Percentiles rank a stretch among this genome's conserved stretches.
Conservation (phyloP, 92 coral and sea anemone species). For the Paragorgia papillata region DNA sequence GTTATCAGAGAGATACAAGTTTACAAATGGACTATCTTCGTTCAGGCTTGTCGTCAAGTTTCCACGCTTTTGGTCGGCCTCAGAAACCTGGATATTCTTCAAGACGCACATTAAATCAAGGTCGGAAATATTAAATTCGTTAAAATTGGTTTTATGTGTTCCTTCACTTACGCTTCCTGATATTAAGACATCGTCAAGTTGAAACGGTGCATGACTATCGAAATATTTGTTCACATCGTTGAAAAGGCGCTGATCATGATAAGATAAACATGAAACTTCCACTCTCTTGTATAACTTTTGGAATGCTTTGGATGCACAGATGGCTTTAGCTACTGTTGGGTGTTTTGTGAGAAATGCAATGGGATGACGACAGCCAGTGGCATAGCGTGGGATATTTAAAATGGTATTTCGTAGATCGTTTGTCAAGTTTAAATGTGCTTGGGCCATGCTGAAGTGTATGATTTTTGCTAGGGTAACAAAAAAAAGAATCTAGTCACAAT, state of each 20-base stretch:
- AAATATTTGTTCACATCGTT: slow-evolving; percentile 10
- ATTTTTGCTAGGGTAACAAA: too few species aligned
- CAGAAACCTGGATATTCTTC: slow-evolving; percentile 14
- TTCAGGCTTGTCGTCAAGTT: neutral
- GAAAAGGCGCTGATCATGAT: slow-evolving; percentile 1
- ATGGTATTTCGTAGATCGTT: slow-evolving; percentile 16
- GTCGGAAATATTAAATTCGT: neutral
- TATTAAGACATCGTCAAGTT: slow-evolving; percentile 15
- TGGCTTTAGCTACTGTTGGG: neutral
- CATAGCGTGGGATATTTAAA: neutral
- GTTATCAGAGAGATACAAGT: slow-evolving; percentile 2
- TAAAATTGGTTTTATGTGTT: neutral
- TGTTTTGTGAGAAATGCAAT: neutral
- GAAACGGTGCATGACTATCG: slow-evolving; percentile 13
- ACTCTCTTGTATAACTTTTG: neutral
- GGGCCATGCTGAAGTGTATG: slow-evolving; percentile 34
- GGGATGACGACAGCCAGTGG: slow-evolving; percentile 17
- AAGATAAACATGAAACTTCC: neutral
- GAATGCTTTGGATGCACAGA: neutral
- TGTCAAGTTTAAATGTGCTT: neutral
- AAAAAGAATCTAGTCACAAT: too few species aligned
- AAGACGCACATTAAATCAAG: slow-evolving; percentile 7
- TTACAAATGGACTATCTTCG: slow-evolving; percentile 22
- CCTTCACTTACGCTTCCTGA: slow-evolving; percentile 33
- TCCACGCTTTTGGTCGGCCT: slow-evolving; percentile 17